Base-by-base conservation (phyloP, 2,113 vertebrate genomes). In the Melanostigma gelatinosum region DNA sequence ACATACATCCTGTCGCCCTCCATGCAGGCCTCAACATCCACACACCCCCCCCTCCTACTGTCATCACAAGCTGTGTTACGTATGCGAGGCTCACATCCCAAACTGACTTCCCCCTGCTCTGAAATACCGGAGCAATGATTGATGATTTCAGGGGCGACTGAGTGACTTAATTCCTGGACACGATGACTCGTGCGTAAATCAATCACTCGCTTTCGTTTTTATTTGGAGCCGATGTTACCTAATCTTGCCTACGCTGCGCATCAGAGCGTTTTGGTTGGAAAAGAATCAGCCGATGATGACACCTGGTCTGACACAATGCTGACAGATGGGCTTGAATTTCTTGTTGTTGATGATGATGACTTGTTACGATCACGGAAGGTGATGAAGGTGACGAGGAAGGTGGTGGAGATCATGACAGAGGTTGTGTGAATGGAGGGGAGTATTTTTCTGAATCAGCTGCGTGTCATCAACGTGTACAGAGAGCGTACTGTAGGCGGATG, bases 1-100 rank as follows among this genome's bases (percentile, higher is more conserved):
- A 65, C 67, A 68, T 46, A 73, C 84, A 87, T 88, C 88, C 85
- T 88, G 86, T 83, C 79, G 84, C 32, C 83, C 80, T 75, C 72
- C 34, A 48, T 46, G 34, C 50, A 68, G 66, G 74, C 62, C 60
- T 77, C 58, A 66, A 42, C 73, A 54, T 27, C 44, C 79, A 60
- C 54, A 34, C 70, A 60, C 55, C 13, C 50, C 4, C 4, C 77
- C 44, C 64, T 42, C 36, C 13, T 15, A 36, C 5, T 82, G 18
- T 73, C 61, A 65, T 84, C 57, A 40, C 7, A 61, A 36, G 16
- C 65, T 67, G 32, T 61, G 36, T 55, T 57, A 34, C 34, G 2
- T 38, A 50, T 40, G 62, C 42, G 73, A 58, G 20, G 70, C n/a
- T 77, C 61, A 72, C 3, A 22, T 63, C 34, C 34, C 11, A 22